Percentiles rank a stretch among this genome's conserved stretches.
Conservation (phyloP, 2,888 invertebrate genomes). For the Scaptomyza polygonia region DNA sequence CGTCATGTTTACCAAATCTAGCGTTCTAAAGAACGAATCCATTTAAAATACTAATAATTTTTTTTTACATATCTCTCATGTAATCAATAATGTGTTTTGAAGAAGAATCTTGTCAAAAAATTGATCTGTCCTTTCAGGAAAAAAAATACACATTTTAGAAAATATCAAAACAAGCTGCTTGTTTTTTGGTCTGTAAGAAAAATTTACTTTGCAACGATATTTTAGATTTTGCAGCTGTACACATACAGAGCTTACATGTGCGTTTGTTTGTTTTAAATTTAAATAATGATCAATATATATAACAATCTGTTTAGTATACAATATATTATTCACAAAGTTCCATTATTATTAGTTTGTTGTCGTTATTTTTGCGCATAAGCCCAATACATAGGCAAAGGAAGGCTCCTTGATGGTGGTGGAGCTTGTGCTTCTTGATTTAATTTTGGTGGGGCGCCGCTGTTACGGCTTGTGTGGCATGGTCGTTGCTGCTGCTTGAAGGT, state of each 20-base stretch:
- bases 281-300: constrained; percentile 32
- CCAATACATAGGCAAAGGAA: constrained; percentile 48
- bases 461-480: constrained; percentile 42
- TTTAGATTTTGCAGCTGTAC: neutral
- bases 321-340: constrained; percentile 45
- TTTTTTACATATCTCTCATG: too few relatives aligned
- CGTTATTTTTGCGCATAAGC: constrained; percentile 30
- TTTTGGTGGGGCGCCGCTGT: constrained; percentile 37
- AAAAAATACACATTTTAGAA: too few relatives aligned
- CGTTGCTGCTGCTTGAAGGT: constrained; percentile 75
- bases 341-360: constrained; percentile 9
- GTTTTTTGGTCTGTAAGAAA: too few relatives aligned
- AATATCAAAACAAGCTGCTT: too few relatives aligned
- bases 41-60: too few relatives aligned
- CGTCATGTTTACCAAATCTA: too few relatives aligned
- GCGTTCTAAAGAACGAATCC: too few relatives aligned
- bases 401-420: constrained; percentile 1
- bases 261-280: constrained; percentile 35
- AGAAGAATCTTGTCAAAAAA: too few relatives aligned
- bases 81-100: too few relatives aligned
- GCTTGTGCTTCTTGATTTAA: neutral
- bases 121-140: too few relatives aligned
- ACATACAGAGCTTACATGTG: constrained; percentile 22
- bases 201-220: too few relatives aligned
- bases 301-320: constrained; percentile 38